Evolutionary conservation across 1,140 invertebrate genomes (phyloP).

Genomic region (Myzus persicae): DNA sequence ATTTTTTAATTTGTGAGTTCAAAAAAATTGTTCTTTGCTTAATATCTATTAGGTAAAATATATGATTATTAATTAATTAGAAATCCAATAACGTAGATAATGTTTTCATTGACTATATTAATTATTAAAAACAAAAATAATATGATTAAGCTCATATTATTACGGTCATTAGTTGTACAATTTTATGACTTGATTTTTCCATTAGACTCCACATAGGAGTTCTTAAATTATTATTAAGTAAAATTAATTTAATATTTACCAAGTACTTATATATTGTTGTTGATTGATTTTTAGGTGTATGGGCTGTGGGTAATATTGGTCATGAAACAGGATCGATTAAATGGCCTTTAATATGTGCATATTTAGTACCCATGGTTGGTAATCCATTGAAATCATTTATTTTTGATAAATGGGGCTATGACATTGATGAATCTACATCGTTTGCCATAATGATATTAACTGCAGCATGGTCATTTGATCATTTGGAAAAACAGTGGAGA

Average conservation of each 20-base stretch:
- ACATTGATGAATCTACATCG: constrained; percentile 75
- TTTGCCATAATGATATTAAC: constrained; percentile 72
- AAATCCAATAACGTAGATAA: no score
- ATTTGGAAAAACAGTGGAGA: constrained; percentile 80
- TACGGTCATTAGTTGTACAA: neutral
- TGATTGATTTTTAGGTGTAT: constrained; percentile 73
- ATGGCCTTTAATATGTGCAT: constrained; percentile 75
- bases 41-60: no score
- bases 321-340: constrained; percentile 76
- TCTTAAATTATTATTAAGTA: neutral
- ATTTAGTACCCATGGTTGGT: constrained; percentile 69
- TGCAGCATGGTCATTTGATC: constrained; percentile 74
- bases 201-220: neutral
- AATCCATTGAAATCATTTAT: constrained; percentile 63
- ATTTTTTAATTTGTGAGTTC: no score
- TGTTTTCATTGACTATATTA: no score
- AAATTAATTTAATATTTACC: neutral
- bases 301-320: constrained; percentile 90
- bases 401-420: constrained; percentile 59
- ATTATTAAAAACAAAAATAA: no score
- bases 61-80: no score
- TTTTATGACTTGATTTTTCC: neutral
- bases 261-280: neutral
- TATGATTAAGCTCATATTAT: neutral
- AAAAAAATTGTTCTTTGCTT: no score